Evolutionary conservation across 2,797 vertebrate genomes (phyloP).

Genomic region (Diplodus puntazzo): DNA sequence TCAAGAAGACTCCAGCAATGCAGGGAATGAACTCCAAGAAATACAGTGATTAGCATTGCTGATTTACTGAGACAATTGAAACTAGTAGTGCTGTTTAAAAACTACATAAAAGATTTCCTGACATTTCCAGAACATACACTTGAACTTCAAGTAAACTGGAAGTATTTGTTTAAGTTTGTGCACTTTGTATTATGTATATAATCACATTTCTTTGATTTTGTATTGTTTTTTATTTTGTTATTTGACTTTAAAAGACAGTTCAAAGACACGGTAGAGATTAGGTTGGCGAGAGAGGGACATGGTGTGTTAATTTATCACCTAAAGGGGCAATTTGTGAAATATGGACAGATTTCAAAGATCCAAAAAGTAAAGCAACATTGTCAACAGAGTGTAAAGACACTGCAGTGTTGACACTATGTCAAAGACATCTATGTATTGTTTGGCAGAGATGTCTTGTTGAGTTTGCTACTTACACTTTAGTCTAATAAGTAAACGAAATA

Average conservation of each 20-base stretch:
- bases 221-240: not conserved
- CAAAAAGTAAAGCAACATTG: too few relatives aligned
- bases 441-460: too few relatives aligned
- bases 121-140: not conserved
- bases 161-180: constrained; percentile 2
- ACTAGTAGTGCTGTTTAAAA: not conserved
- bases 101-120: not conserved
- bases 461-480: too few relatives aligned
- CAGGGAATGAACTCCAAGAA: constrained; percentile 24
- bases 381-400: too few relatives aligned
- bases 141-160: not conserved
- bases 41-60: not conserved
- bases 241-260: not conserved
- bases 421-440: too few relatives aligned
- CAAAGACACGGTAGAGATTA: not conserved
- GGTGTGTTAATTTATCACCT: not conserved
- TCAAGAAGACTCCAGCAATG: constrained; percentile 49
- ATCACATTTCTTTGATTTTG: not conserved
- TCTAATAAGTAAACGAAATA: too few relatives aligned
- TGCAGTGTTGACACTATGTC: too few relatives aligned
- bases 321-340: too few relatives aligned
- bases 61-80: not conserved
- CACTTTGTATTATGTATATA: constrained; percentile 16
- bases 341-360: too few relatives aligned
- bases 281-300: not conserved